Evolutionary conservation across 2,113 vertebrate species (phyloP), one percentile per base, ranked within the genome.

Genomic region (Dasyprocta punctata): DNA sequence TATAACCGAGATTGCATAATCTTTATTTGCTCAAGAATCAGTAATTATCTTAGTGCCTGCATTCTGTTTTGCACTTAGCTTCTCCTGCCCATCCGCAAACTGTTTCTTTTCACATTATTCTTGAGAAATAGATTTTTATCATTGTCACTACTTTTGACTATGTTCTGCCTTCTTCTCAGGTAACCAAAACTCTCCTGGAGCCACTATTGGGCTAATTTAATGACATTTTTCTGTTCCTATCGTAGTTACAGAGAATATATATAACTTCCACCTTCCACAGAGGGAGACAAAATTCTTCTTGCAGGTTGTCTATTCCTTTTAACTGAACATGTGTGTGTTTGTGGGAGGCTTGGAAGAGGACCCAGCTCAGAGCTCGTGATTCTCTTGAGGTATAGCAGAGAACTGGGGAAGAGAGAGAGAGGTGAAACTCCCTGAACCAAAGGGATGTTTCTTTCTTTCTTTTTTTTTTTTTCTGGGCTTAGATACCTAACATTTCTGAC

Each of bases 401-500:
- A 93, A 60, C 8, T 71, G 11, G 54, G 56, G 81, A 36, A 38
- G 56, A 75, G 10, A 92, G 41, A 73, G 28, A 94, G 8, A 88
- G 60, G n/a, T 65, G 41, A 58, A 77, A 44, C 8, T 73, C 5
- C 5, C 92, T 77, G 47, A 17, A 94, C 28, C 36, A 54, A 71
- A 88, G 47, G 22, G 30, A 65, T 69, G 14, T 17, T 80, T 56
- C 47, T 14, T 56, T 56, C 52, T 56, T 56, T 49, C 47, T 49
- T 61, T 52, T 52, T 58, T 58, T 58, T 30, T 82, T 80, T 91
- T 90, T 63, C 56, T 84, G 71, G 41, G 4, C 28, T 83, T 88
- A 52, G 26, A 95, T 94, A 73, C 0, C 17, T 87, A 94, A 90
- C 41, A 11, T 94, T 96, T 97, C 80, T 97, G 90, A 97, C 89